Conservation (phyloP, 2,888 invertebrate genomes). For the Anarsia innoxiella region DNA sequence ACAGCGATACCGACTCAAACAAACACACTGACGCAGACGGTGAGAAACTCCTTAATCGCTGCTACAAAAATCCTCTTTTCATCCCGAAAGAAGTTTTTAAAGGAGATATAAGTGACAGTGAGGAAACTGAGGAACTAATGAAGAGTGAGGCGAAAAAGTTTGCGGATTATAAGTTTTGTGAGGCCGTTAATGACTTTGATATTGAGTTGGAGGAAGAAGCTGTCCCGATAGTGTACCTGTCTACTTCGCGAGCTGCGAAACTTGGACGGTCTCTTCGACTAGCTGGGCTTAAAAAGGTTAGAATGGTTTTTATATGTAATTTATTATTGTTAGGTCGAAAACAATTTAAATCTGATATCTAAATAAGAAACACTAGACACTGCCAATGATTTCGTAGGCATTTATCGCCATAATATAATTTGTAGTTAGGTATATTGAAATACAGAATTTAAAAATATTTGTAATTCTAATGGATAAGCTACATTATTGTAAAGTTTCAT, state of each 20-base stretch:
- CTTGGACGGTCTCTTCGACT: slow-evolving; percentile 73
- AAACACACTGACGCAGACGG: slow-evolving; percentile 30
- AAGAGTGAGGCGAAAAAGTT: slow-evolving; percentile 56
- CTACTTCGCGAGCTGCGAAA: slow-evolving; percentile 66
- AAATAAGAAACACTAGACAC: too few relatives aligned
- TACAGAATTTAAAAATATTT: too few relatives aligned
- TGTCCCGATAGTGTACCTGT: slow-evolving; percentile 66
- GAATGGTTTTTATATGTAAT: too few relatives aligned
- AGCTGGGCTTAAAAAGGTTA: slow-evolving; percentile 75
- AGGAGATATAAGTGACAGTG: slow-evolving; percentile 47
- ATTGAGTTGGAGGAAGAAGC: slow-evolving; percentile 61
- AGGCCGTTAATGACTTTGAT: slow-evolving; percentile 65
- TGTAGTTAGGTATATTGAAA: too few relatives aligned
- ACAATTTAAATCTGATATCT: too few relatives aligned
- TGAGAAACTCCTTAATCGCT: slow-evolving; percentile 41
- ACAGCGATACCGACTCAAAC: slow-evolving; percentile 36
- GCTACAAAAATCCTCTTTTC: slow-evolving; percentile 56
- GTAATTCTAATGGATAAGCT: too few relatives aligned
- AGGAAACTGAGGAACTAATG: slow-evolving; percentile 50
- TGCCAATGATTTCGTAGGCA: too few relatives aligned
- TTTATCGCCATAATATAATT: too few relatives aligned
- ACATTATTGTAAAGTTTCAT: too few relatives aligned
- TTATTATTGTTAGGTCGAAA: too few relatives aligned
- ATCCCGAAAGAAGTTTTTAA: slow-evolving; percentile 53
- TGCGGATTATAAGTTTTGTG: slow-evolving; percentile 63